Percentiles rank a stretch among this genome's conserved stretches.
phyloP scores from a whole-genome alignment of 2,797 vertebrate species.

The Nasua narica region DNA sequence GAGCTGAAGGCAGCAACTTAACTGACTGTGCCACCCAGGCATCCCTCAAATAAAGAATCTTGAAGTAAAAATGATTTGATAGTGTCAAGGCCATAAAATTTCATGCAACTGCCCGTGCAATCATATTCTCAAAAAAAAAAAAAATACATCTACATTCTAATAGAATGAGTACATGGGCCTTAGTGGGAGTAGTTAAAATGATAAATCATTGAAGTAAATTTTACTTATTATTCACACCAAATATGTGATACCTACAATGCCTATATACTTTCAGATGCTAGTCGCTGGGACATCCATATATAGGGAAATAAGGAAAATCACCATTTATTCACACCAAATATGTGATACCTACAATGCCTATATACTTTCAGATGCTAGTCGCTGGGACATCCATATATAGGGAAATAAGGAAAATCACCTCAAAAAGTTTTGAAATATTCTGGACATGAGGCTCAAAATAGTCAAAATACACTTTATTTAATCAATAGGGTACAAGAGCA shows the following conservation, averaged over 20 bases:
- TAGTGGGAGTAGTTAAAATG: neutral
- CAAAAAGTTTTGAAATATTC: neutral
- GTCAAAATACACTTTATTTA: neutral
- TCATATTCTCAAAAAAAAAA: neutral
- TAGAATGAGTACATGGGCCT: neutral
- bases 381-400: neutral
- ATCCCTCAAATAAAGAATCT: neutral
- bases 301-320: neutral
- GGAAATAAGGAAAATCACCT: neutral
- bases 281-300: neutral
- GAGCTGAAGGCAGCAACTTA: no score
- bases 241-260: neutral
- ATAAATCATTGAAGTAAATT: neutral
- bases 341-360: neutral
- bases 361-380: neutral
- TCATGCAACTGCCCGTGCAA: neutral
- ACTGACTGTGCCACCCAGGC: no score
- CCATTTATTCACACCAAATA: no score
- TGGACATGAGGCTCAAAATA: neutral
- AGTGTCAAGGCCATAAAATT: constrained; percentile 11
- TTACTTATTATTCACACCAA: neutral
- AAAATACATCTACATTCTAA: neutral
- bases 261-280: neutral
- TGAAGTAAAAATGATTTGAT: neutral
- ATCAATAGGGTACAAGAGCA: neutral